Conservation (phyloP, 2,888 invertebrate species). For the Eumacrocentrus americanus region DNA sequence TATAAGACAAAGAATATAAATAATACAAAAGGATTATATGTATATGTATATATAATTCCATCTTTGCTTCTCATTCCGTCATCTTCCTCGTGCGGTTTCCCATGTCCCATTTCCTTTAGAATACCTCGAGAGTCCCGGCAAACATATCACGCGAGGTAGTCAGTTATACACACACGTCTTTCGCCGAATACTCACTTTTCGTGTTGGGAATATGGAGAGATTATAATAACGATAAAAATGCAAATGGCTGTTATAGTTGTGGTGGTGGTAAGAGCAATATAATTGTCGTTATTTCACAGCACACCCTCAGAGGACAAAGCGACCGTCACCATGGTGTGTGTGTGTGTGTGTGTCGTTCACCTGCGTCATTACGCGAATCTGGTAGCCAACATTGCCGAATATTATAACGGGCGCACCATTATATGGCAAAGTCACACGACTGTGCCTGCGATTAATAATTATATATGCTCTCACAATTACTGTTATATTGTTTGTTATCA, state of each 20-base stretch:
- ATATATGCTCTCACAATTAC: background rate
- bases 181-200: background rate
- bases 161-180: background rate
- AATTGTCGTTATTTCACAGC: slow-evolving; percentile 16
- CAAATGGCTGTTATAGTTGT: slow-evolving; percentile 22
- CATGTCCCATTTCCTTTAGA: slow-evolving; percentile 18
- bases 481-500: slow-evolving; percentile 29
- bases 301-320: slow-evolving; percentile 13
- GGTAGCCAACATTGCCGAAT: slow-evolving; percentile 9
- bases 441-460: slow-evolving; percentile 13
- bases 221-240: slow-evolving; percentile 27
- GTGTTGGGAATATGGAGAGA: slow-evolving; percentile 4
- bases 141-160: slow-evolving; percentile 6
- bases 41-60: no score
- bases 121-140: background rate
- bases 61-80: background rate
- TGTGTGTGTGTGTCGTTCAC: slow-evolving; percentile 16
- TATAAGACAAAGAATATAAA: no score
- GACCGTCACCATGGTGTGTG: slow-evolving; percentile 5
- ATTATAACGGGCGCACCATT: slow-evolving; percentile 8
- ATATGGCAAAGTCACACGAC: slow-evolving; percentile 3
- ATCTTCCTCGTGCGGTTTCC: slow-evolving; percentile 14
- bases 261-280: slow-evolving; percentile 6
- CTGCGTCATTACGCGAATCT: slow-evolving; percentile 14
- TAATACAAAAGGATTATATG: no score